Conservation (phyloP, 2,797 vertebrate species). For the Adelosebastes latens region DNA sequence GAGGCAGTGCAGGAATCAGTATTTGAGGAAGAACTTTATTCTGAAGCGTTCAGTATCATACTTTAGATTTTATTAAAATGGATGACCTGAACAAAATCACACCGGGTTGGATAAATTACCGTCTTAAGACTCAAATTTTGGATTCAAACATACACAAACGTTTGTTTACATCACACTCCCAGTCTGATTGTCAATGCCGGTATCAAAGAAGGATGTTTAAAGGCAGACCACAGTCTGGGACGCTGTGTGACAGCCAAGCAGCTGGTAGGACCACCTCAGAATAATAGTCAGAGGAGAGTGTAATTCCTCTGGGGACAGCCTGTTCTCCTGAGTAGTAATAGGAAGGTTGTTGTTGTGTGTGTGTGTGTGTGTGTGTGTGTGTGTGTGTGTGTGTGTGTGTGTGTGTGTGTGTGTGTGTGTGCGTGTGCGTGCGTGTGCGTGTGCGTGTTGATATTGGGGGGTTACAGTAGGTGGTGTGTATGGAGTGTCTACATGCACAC, state of each 20-base stretch:
- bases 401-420: background rate
- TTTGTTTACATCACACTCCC: background rate
- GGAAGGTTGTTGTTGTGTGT: background rate
- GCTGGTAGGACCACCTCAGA: slow-evolving; percentile 16
- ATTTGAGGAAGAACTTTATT: background rate
- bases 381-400: background rate
- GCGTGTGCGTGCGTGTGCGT: background rate
- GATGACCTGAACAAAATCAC: slow-evolving; percentile 4
- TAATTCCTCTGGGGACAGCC: slow-evolving; percentile 5
- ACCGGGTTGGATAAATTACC: background rate
- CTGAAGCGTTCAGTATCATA: background rate
- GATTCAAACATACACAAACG: background rate
- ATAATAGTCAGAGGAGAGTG: slow-evolving; percentile 17
- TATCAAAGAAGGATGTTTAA: slow-evolving; percentile 3
- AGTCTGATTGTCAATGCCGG: slow-evolving; percentile 7
- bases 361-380: slow-evolving; percentile 7
- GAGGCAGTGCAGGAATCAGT: background rate
- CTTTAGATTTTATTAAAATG: slow-evolving; percentile 2
- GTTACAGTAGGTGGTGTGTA: background rate
- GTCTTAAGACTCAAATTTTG: background rate
- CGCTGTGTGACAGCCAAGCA: slow-evolving; percentile 23
- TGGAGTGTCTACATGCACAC: background rate
- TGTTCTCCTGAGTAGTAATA: slow-evolving; percentile 26
- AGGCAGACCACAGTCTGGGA: slow-evolving; percentile 7
- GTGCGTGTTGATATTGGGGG: background rate